Base-by-base conservation (phyloP, 2,797 vertebrate genomes). In the Sebastiscus tertius region DNA sequence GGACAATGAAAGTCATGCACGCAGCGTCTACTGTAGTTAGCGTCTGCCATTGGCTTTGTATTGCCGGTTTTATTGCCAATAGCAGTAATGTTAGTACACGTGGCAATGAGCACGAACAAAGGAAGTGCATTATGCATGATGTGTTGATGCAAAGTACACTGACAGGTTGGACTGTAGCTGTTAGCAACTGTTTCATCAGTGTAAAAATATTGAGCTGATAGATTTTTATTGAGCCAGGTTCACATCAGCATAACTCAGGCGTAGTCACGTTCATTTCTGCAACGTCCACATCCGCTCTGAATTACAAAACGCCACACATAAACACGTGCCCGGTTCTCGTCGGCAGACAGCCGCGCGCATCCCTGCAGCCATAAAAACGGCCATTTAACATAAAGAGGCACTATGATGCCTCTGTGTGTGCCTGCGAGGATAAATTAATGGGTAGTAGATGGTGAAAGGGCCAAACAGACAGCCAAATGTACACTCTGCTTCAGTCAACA, bases 381-480 rank as follows among this genome's bases (percentile, higher is more conserved):
- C 82, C 78, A 82, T 93, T 93, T 84, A 86, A 90, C 88, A 94
- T 90, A 89, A 92, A 94, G 90, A 82, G 88, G 62, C 81, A 84
- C 90, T 92, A 79, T 93, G 81, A 88, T 59, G 83, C 72, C 87
- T 91, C 86, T 93, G 82, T 91, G 85, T 83, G 86, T 54, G 81
- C 66, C 80, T 87, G 87, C 83, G 42, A 46, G 83, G 84, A 81
- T 84, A 90, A 92, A 93, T 92, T 91, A 92, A 92, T 86, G 90
- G 88, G 72, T 81, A 78, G 87, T 87, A 76, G 91, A 93, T 79
- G 75, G 90, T 94, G 92, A 91, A 93, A 89, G 85, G 87, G 85
- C 85, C 86, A 83, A 87, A 93, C 93, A 92, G 87, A 88, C 91
- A 89, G 74, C 86, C 85, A 91, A 92, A 94, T 93, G 90, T 92